Evolutionary conservation across 2,113 vertebrate genomes (phyloP).

Genomic region (Epinephelus moara): DNA sequence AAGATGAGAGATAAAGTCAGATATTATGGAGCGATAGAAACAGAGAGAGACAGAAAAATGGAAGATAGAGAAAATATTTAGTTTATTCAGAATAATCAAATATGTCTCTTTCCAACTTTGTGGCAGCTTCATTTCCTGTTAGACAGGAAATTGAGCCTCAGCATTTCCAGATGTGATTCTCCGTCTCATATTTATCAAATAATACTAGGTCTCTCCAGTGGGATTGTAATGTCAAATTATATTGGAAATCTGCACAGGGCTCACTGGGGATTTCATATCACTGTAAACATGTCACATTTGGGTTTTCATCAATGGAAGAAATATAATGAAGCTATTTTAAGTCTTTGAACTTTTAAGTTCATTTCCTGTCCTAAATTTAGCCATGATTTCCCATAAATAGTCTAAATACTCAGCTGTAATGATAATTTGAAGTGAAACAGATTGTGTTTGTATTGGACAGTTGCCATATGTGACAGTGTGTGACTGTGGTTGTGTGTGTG

Average conservation of each 20-base stretch:
- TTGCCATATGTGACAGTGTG: not conserved
- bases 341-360: conserved; percentile 11
- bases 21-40: conserved; percentile 15
- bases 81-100: conserved; percentile 63
- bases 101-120: conserved; percentile 62
- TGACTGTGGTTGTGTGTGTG: not conserved
- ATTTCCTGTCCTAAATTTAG: not conserved
- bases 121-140: conserved; percentile 81
- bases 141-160: conserved; percentile 75
- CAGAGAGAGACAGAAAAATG: conserved; percentile 8
- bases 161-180: conserved; percentile 66
- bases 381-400: not conserved
- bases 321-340: conserved; percentile 12
- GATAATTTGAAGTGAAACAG: not conserved
- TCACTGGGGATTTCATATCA: conserved; percentile 19
- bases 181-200: conserved; percentile 66
- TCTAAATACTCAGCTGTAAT: conserved; percentile 6
- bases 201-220: conserved; percentile 33
- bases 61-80: conserved; percentile 36
- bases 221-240: conserved; percentile 58
- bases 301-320: not conserved
- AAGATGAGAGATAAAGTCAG: conserved; percentile 28
- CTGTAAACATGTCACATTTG: conserved; percentile 33
- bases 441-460: conserved; percentile 20
- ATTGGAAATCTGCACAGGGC: conserved; percentile 43